Conservation (phyloP, 92 coral and sea anemone species). For the Zoanthus solanderi region DNA sequence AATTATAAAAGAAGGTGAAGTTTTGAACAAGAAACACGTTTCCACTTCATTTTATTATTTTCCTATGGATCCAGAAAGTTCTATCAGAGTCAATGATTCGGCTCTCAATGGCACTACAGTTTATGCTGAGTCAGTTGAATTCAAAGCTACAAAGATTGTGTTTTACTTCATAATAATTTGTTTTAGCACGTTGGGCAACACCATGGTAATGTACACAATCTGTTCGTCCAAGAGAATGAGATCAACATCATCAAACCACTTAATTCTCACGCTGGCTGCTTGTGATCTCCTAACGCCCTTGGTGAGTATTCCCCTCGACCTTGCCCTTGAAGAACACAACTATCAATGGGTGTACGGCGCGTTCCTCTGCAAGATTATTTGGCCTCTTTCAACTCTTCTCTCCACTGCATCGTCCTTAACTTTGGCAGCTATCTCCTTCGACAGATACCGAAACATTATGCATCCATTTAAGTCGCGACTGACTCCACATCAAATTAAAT, state of each 20-base stretch:
- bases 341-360: slow-evolving; percentile 85
- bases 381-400: slow-evolving; percentile 86
- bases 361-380: slow-evolving; percentile 79
- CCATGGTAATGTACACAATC: slow-evolving; percentile 86
- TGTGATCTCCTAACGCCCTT: slow-evolving; percentile 94
- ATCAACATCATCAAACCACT: slow-evolving; percentile 73
- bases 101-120: neutral
- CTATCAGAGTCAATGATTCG: neutral
- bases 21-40: neutral
- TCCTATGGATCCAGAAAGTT: slow-evolving; percentile 17
- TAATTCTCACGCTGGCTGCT: slow-evolving; percentile 86
- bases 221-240: slow-evolving; percentile 75
- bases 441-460: slow-evolving; percentile 91
- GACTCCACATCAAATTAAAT: slow-evolving; percentile 75
- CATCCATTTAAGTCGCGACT: slow-evolving; percentile 91
- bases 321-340: slow-evolving; percentile 72
- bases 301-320: slow-evolving; percentile 87
- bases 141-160: slow-evolving; percentile 64
- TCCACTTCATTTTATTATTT: neutral
- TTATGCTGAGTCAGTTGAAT: slow-evolving; percentile 49
- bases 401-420: slow-evolving; percentile 88
- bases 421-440: slow-evolving; percentile 89
- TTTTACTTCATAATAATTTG: slow-evolving; percentile 77
- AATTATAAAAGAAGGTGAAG: neutral
- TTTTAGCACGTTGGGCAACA: slow-evolving; percentile 87